Base-by-base conservation (phyloP, 2,113 vertebrate genomes). In the Gobio gobio region DNA sequence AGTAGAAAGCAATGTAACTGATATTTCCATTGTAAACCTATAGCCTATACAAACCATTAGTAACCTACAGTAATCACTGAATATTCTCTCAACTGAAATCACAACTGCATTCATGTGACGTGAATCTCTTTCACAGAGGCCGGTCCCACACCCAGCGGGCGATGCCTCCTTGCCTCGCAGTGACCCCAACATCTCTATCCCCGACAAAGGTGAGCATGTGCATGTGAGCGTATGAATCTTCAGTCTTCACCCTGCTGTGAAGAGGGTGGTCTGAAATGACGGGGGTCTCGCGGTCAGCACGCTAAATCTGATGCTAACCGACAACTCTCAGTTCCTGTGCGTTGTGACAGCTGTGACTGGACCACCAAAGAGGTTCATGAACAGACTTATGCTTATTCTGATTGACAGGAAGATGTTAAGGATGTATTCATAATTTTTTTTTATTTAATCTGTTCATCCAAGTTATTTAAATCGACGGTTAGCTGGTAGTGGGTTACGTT, bases 121-220 rank as follows among this genome's bases (percentile, higher is more conserved):
- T 59, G 2, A 72, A 45, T 36, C 6, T 72, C 14, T 64, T 49
- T 82, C 75, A 36, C 94, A 99, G 98, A 97, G 96, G 92, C 95
- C 94, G 84, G 90, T 96, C 86, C 93, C 96, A 74, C 97, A 97
- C 92, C 97, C 97, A 56, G 95, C 96, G 90, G 96, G 96, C 58
- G 97, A 99, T 2, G 90, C 94, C 78, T 95, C 96, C 90, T 93
- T 97, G 93, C 98, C 98, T 2, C 94, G 97, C 89, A 99, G 97
- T 87, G 97, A 99, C 90, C 97, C 97, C 76, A 98, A 93, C 93
- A 94, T 99, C 84, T 97, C 97, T 0, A 92, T 94, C 10, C 95
- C 98, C 24, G 98, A 99, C 82, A 99, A 99, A 97, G 97, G 98
- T 99, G 90, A 91, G 81, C 72, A 16, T 26, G 78, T 75, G 18